phyloP scores from a whole-genome alignment of 2,797 vertebrate genomes.

The Liasis olivaceus region DNA sequence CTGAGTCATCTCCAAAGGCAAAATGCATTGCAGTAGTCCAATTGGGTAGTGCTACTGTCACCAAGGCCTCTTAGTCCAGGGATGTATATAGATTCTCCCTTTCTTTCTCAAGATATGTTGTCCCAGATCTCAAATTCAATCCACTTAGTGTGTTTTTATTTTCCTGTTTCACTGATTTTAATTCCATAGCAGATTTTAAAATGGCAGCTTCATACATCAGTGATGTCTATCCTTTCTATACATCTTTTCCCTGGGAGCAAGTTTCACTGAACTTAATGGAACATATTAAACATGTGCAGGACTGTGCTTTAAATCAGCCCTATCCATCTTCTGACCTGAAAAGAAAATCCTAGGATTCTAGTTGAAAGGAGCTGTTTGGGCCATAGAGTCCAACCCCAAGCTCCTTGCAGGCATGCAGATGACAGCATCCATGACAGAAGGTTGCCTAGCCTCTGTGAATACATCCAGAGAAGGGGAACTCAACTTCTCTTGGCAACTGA shows the following conservation, averaged over 20 bases:
- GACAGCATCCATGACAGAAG: neutral
- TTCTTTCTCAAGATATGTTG: neutral
- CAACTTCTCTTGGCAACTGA: neutral
- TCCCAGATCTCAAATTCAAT: neutral
- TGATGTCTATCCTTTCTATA: neutral
- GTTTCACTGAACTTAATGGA: neutral
- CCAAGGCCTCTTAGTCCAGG: neutral
- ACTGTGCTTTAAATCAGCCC: neutral
- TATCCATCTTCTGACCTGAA: neutral
- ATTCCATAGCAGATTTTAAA: neutral
- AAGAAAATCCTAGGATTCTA: neutral
- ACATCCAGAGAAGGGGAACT: neutral
- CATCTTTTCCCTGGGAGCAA: neutral
- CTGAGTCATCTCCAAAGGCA: neutral
- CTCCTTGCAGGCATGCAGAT: neutral
- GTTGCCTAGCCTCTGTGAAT: neutral
- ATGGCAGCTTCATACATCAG: neutral
- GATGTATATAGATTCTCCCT: neutral
- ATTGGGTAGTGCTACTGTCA: neutral
- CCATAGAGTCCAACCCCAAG: neutral
- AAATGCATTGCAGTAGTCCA: neutral
- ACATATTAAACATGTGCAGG: too few relatives aligned
- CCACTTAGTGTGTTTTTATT: neutral
- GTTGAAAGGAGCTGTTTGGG: neutral
- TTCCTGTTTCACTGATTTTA: neutral